Evolutionary conservation across 2,888 invertebrate species (phyloP), one percentile per base, ranked within the genome.

Genomic region (Coecobrya sp.): DNA sequence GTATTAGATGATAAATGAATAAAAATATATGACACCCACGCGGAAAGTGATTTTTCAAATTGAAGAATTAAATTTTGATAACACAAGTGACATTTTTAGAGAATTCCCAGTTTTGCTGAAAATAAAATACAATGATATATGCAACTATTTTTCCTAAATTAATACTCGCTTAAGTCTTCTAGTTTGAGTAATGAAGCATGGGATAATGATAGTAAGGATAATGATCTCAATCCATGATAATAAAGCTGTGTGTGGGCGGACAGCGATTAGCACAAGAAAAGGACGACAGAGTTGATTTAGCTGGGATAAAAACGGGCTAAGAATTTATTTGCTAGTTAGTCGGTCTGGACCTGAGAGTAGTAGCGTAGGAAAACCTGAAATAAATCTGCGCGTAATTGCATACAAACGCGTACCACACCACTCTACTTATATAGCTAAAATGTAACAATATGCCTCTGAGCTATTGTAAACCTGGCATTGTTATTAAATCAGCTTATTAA

Each of bases 21-120:
- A 42, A 52, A 62, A 42, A 82, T 3, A 82, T 16, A n/a, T 81
- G 81, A 81, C 81, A 30, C 81, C 81, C 81, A 81, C 81, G 81
- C 52, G 81, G 81, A 55, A 81, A 45, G 19, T 55, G 81, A 81
- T 55, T 81, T 81, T 81, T 81, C 81, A 81, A 81, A 55, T 16
- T 81, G 81, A 81, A 30, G 55, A 81, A 81, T 81, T 27, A 16
- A 55, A n/a, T 59, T 59, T 81, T 81, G 55, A 55, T 55, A 81
- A 49, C 42, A 16, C 52, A 30, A 30, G 55, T 81, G 81, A 81
- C 81, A 55, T 49, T 76, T n/a, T 73, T 76, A 4, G 4, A 30
- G 7, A 73, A 36, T 19, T 73, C 42, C 42, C 27, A n/a, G 16
- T 19, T 36, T 73, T 42, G 8, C 19, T 42, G n/a, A n/a, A 73